Conservation (phyloP, 1,140 invertebrate genomes). For the Drosophila obscura region DNA sequence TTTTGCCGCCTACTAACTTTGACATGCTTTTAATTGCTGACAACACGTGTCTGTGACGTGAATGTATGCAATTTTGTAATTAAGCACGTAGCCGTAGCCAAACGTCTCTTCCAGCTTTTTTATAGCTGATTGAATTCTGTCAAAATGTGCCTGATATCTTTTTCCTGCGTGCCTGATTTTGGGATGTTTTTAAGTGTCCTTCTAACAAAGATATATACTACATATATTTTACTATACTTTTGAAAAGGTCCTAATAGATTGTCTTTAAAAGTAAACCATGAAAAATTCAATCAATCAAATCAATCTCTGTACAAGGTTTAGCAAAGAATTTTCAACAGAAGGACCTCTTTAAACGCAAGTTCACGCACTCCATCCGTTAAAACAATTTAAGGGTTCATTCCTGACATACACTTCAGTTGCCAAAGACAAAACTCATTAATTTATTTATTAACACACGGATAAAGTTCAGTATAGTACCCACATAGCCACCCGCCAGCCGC, state of each 20-base stretch:
- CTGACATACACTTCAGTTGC: constrained; percentile 27
- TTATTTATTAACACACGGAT: constrained; percentile 56
- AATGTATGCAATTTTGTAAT: constrained; percentile 59
- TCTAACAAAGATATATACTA: too few species aligned
- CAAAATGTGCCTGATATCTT: constrained; percentile 56
- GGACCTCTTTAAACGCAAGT: too few species aligned
- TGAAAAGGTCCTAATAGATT: too few species aligned
- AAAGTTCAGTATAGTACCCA: constrained; percentile 37
- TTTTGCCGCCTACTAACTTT: constrained; percentile 22
- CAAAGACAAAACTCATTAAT: constrained; percentile 63
- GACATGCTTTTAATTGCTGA: constrained; percentile 72
- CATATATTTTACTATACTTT: too few species aligned
- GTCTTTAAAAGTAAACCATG: too few species aligned
- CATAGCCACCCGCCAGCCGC: background rate
- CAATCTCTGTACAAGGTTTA: too few species aligned
- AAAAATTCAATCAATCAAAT: too few species aligned
- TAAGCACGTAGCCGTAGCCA: constrained; percentile 65
- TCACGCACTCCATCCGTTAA: too few species aligned
- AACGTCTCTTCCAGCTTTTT: constrained; percentile 30
- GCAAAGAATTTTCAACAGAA: too few species aligned
- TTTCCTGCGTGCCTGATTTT: constrained; percentile 11
- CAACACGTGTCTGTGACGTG: constrained; percentile 39
- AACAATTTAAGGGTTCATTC: constrained; percentile 40
- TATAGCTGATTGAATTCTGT: constrained; percentile 73
- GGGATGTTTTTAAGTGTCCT: background rate